Conservation (phyloP, 2,113 vertebrate species). For the Myotis lucifugus region DNA sequence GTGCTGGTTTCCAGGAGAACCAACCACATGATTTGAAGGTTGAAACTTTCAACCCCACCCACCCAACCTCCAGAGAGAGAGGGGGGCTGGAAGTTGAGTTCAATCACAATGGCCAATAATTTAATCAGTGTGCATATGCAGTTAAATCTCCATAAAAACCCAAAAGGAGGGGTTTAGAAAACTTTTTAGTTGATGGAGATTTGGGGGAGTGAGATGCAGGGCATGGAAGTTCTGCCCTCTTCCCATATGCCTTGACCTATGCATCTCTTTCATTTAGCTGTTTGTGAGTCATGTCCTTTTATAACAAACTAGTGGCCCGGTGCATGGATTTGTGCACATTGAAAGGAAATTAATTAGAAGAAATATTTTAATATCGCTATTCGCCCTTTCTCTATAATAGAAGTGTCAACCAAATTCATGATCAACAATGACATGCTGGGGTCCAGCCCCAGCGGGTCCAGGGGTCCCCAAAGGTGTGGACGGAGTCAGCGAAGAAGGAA, state of each 20-base stretch:
- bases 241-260: not conserved
- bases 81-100: not conserved
- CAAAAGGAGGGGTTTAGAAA: not conserved
- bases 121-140: not conserved
- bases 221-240: not conserved
- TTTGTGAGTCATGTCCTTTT: not conserved
- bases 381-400: too few species aligned
- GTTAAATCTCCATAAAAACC: not conserved
- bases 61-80: not conserved
- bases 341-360: too few species aligned
- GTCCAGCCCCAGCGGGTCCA: too few species aligned
- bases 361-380: too few species aligned
- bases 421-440: too few species aligned
- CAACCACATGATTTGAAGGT: not conserved
- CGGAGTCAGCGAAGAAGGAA: too few species aligned
- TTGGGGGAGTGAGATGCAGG: not conserved
- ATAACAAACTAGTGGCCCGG: not conserved
- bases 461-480: too few species aligned
- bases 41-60: not conserved
- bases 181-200: not conserved
- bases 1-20: not conserved
- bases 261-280: not conserved
- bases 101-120: not conserved
- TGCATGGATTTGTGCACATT: too few species aligned
- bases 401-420: too few species aligned